Base-by-base conservation (phyloP, 2,113 vertebrate species). In the Nicator chloris region DNA sequence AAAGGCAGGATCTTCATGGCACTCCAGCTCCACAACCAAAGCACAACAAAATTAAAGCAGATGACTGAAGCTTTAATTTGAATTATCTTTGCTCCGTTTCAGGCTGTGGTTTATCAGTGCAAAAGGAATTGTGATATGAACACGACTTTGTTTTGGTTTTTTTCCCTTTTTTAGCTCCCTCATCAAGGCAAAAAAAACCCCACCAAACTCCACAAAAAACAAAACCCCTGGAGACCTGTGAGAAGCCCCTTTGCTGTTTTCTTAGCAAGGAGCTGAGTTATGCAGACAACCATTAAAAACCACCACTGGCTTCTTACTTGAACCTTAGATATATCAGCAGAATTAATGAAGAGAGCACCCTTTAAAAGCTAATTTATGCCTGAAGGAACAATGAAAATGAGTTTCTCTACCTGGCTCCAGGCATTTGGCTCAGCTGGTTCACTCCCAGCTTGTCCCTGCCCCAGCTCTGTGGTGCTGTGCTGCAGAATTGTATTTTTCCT, bases 331-430 rank as follows among this genome's bases (percentile, higher is more conserved):
- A 57, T 50, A n/a, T 7, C 71, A 59, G 83, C 35, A 75, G 78
- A 77, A 92, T 92, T 92, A 87, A 88, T 89, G 81, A 77, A 51
- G 60, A 76, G 33, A 83, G 63, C 42, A 64, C 10, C 47, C 31
- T 90, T 85, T 26, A 61, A 54, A 71, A 82, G 37, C 45, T 47
- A 18, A 91, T 84, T 78, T 57, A 27, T 63, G 69, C 79, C 84
- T 65, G 51, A 60, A 78, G 42, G 45, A 60, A 79, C 1, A 16
- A 66, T 7, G 35, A 45, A 85, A 93, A 39, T 45, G 69, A 90
- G 49, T 69, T 51, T 73, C 7, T 50, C 45, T 97, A 98, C 97
- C 97, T 94, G 86, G 90, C 68, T 69, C 28, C 91, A 59, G 92
- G 85, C 82, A 51, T 13, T 86, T 8, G 56, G 86, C 54, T 82